A percentile compares a stretch with the other conserved stretches of the same genome.
phyloP scores from a whole-genome alignment of 2,113 vertebrate species.

The Rhabdomys dilectus region DNA sequence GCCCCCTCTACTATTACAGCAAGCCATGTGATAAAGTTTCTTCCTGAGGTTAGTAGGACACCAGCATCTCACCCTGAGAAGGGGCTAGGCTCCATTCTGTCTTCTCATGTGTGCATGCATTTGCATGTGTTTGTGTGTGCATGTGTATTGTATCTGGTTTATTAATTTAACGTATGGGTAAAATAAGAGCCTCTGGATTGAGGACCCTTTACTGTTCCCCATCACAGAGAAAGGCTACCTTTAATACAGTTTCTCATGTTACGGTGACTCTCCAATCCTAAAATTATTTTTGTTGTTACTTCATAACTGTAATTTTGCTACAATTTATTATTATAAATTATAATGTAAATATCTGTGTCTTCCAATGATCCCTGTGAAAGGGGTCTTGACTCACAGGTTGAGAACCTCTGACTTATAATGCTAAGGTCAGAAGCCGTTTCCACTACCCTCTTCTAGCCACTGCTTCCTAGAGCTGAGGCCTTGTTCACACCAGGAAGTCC shows the following conservation, averaged over 20 bases:
- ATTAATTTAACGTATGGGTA: not conserved
- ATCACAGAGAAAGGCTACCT: not conserved
- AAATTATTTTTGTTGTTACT: not conserved
- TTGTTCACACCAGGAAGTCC: accelerated
- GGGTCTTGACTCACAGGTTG: not conserved
- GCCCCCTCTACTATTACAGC: too few species aligned
- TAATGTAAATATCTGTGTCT: not conserved
- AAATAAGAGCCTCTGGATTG: not conserved
- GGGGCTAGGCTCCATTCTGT: too few species aligned
- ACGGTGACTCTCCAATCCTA: not conserved
- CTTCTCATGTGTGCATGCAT: too few species aligned
- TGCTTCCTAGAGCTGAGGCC: not conserved
- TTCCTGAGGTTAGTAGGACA: not conserved
- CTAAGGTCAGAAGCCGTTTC: not conserved
- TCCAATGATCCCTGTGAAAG: not conserved
- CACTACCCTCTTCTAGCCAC: too few species aligned
- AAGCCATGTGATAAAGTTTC: not conserved
- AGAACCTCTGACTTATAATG: not conserved
- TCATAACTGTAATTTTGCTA: not conserved
- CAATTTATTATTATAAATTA: not conserved
- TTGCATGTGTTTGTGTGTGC: not conserved
- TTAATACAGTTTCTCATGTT: not conserved
- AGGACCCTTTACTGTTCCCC: accelerated
- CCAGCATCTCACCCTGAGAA: not conserved
- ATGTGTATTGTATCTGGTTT: not conserved